Percentiles rank a stretch among this genome's conserved stretches.
These are phyloP conservation scores for Orius insidiosus DNA, from an alignment of 1,140 invertebrate species.

Conservation along the genomic window DNA sequence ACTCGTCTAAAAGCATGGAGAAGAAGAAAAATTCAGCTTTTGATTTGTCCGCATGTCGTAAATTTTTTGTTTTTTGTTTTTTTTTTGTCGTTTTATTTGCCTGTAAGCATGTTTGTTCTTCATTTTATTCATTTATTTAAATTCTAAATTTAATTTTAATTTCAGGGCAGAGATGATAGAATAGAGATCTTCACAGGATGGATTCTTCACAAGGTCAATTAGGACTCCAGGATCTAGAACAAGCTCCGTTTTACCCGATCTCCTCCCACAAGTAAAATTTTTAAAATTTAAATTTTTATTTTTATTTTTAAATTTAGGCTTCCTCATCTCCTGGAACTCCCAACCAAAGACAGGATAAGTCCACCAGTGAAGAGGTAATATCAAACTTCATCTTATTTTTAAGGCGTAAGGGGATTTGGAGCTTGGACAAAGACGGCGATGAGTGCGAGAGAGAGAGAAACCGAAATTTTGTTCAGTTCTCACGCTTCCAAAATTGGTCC, in stretches of 20 bases:
- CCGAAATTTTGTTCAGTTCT: too few relatives aligned
- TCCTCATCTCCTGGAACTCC: constrained; percentile 59
- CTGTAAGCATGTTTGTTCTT: too few relatives aligned
- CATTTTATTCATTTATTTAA: too few relatives aligned
- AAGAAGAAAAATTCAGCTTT: too few relatives aligned
- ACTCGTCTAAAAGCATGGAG: too few relatives aligned
- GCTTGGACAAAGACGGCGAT: too few relatives aligned
- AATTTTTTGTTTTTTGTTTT: too few relatives aligned
- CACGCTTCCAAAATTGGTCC: too few relatives aligned
- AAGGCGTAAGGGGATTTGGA: too few relatives aligned
- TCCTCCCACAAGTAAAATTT: constrained; percentile 52
- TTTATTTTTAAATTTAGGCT: constrained; percentile 31
- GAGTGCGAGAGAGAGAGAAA: too few relatives aligned
- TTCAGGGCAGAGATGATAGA: constrained; percentile 40
- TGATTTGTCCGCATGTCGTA: too few relatives aligned
- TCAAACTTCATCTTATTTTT: constrained; percentile 14
- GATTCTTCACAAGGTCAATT: constrained; percentile 32
- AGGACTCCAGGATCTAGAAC: constrained; percentile 42
- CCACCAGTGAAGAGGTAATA: constrained; percentile 84
- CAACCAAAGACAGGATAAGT: constrained; percentile 70
- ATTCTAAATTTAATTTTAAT: not conserved
- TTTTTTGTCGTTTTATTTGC: too few relatives aligned
- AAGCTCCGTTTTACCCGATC: constrained; percentile 82
- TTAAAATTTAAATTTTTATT: constrained; percentile 13
- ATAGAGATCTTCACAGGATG: constrained; percentile 37